phyloP scores from a whole-genome alignment of 2,113 vertebrate species.

The Colius striatus region DNA sequence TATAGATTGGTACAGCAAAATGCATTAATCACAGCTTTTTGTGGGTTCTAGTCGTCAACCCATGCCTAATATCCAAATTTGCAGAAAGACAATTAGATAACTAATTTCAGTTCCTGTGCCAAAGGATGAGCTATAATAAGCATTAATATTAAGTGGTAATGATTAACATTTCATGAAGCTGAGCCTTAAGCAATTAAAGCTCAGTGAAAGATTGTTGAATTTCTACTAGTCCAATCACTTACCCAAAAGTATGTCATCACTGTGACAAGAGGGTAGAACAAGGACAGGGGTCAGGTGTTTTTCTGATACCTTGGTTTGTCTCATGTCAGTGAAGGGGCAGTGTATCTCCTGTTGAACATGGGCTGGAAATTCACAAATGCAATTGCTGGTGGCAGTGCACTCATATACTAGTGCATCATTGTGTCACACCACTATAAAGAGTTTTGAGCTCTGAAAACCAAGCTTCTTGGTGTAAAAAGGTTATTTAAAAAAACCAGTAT shows the following conservation, averaged over 20 bases:
- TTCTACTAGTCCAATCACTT: background rate
- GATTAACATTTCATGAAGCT: conserved; percentile 3
- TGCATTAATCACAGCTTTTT: background rate
- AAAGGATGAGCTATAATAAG: conserved; percentile 19
- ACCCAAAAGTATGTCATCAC: background rate
- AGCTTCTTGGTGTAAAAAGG: background rate
- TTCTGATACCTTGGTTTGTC: background rate
- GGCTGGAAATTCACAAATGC: background rate
- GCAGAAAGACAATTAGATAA: conserved; percentile 12
- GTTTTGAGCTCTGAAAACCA: background rate
- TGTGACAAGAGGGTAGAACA: background rate
- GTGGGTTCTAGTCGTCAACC: background rate
- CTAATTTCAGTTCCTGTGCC: conserved; percentile 26
- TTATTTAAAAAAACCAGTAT: background rate
- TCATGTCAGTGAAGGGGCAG: background rate
- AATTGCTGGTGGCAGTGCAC: background rate
- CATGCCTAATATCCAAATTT: background rate
- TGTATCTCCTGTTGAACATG: background rate
- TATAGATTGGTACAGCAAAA: background rate
- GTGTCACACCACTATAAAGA: background rate
- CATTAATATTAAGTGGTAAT: conserved; percentile 17
- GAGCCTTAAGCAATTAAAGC: conserved; percentile 30
- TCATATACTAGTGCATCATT: fast-evolving
- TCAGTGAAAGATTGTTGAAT: background rate
- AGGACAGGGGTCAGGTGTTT: background rate